Evolutionary conservation across 2,797 vertebrate species (phyloP).

Genomic region (Leuciscus waleckii): DNA sequence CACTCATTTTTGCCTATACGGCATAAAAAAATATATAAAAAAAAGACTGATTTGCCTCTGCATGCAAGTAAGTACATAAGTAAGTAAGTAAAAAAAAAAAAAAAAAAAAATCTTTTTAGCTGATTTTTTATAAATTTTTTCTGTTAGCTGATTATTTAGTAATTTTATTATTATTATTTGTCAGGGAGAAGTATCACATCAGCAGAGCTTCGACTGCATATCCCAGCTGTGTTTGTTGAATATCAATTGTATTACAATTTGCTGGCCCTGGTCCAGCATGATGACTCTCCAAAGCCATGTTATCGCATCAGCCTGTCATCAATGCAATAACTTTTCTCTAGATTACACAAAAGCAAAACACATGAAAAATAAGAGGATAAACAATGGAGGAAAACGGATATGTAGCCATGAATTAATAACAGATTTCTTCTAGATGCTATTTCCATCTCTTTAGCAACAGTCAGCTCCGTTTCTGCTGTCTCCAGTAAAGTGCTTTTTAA

Average conservation of each 20-base stretch:
- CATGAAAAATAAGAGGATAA: background rate
- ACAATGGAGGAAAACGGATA: background rate
- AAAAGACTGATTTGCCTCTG: background rate
- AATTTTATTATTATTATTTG: background rate
- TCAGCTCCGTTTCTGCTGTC: background rate
- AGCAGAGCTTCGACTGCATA: background rate
- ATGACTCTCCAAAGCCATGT: background rate
- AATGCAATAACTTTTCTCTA: background rate
- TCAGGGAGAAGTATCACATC: background rate
- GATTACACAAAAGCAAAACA: background rate
- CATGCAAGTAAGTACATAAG: background rate
- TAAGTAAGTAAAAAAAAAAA: too few relatives aligned
- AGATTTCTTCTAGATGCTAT: background rate
- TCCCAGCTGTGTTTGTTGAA: background rate
- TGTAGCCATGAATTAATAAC: background rate
- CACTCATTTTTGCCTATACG: accelerated
- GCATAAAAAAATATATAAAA: background rate
- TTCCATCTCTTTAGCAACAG: background rate
- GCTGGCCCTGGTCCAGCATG: background rate
- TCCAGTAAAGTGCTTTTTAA: background rate
- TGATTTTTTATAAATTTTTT: too few relatives aligned
- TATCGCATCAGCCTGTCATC: background rate
- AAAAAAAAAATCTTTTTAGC: too few relatives aligned
- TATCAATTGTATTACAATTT: background rate
- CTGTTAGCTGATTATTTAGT: background rate